Evolutionary conservation across 2,888 invertebrate species (phyloP).

Genomic region (Agonopterix heracliana): DNA sequence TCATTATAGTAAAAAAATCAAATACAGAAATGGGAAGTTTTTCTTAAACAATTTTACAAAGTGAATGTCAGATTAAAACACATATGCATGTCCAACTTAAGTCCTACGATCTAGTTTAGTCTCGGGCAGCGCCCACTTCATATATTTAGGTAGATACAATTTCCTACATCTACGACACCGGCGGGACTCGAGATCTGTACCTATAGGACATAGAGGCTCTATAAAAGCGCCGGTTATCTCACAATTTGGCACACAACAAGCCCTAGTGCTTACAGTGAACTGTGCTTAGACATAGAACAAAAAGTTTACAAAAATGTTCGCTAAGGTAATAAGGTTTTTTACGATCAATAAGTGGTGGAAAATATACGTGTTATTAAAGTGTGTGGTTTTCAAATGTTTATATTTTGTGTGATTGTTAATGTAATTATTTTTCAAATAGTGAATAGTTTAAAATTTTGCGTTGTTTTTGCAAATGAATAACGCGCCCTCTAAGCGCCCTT

Average conservation of each 20-base stretch:
- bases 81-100: conserved; percentile 30
- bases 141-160: conserved; percentile 32
- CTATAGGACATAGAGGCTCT: conserved; percentile 60
- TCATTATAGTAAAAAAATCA: no score
- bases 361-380: no score
- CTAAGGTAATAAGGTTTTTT: conserved; percentile 46
- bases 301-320: conserved; percentile 54
- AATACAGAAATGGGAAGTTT: no score
- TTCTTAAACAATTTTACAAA: not conserved
- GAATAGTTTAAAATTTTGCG: no score
- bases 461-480: no score
- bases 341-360: no score
- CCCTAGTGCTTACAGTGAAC: conserved; percentile 56
- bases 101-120: conserved; percentile 41
- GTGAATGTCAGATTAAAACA: not conserved
- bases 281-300: conserved; percentile 44
- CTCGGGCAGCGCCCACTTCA: conserved; percentile 55
- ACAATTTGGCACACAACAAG: conserved; percentile 66
- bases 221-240: conserved; percentile 64
- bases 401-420: no score
- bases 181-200: conserved; percentile 43
- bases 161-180: conserved; percentile 45
- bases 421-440: no score
- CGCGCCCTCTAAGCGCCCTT: no score
- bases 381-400: no score